Evolutionary conservation across 2,113 vertebrate genomes (phyloP).

Genomic region (Rhombomys opimus): DNA sequence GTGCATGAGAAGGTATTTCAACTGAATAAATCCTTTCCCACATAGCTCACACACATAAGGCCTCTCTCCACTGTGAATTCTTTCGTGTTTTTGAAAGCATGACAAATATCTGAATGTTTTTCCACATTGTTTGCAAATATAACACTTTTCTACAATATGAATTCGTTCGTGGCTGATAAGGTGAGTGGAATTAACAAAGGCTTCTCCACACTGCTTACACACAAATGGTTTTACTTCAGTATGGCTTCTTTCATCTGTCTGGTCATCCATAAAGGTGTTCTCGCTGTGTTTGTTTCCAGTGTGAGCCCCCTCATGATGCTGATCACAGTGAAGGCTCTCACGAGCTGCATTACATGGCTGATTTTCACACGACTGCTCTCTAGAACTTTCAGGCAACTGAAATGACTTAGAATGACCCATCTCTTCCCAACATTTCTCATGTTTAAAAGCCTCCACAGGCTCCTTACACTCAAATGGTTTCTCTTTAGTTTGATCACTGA

Average conservation of each 20-base stretch:
- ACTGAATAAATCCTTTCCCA: neutral
- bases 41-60: neutral
- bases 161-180: neutral
- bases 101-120: slow-evolving; percentile 25
- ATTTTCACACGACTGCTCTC: neutral
- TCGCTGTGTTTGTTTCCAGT: neutral
- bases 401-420: neutral
- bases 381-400: neutral
- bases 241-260: neutral
- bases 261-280: neutral
- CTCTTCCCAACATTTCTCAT: neutral
- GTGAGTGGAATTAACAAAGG: neutral
- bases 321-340: neutral
- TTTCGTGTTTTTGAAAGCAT: slow-evolving; percentile 9
- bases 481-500: neutral
- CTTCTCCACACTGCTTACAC: slow-evolving; percentile 18
- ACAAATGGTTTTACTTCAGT: neutral
- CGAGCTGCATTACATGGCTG: neutral
- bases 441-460: neutral
- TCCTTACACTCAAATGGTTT: neutral
- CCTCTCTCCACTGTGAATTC: slow-evolving; percentile 22
- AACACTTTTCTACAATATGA: slow-evolving; percentile 1
- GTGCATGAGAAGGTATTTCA: neutral
- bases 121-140: neutral
- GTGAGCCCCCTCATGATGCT: neutral